phyloP scores from a whole-genome alignment of 2,797 vertebrate species.

The Coluber constrictor region DNA sequence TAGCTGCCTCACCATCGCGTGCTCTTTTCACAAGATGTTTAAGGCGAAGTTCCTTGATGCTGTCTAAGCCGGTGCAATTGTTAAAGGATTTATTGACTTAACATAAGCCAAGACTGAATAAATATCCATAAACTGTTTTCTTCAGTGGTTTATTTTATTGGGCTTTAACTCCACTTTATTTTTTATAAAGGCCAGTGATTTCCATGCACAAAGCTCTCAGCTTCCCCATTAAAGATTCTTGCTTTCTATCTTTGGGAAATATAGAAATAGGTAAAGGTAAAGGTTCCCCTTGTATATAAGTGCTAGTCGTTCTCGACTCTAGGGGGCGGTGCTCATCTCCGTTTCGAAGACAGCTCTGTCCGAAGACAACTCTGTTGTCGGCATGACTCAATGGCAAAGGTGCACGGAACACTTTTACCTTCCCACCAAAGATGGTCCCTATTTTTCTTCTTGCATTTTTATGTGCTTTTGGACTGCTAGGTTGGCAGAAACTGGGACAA shows the following conservation, averaged over 20 bases:
- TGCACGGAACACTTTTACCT: no score
- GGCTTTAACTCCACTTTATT: not conserved
- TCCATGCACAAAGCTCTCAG: not conserved
- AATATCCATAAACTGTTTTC: not conserved
- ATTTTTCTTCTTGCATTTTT: no score
- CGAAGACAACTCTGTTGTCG: no score
- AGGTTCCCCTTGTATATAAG: no score
- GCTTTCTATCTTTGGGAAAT: not conserved
- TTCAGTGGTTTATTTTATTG: not conserved
- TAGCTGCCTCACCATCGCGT: not conserved
- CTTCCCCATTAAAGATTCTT: not conserved
- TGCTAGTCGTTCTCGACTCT: no score
- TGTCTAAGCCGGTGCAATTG: not conserved
- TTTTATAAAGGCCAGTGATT: not conserved
- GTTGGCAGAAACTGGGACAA: no score
- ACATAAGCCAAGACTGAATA: not conserved
- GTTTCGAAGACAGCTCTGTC: no score
- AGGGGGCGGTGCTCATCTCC: no score
- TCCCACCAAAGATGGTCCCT: no score
- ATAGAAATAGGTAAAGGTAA: not conserved
- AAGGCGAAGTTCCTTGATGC: not conserved
- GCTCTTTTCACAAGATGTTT: not conserved
- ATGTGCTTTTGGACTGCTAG: no score
- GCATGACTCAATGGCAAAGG: no score
- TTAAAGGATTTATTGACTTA: not conserved